phyloP scores from a whole-genome alignment of 2,797 vertebrate species.

The Gymnothorax javanicus region DNA sequence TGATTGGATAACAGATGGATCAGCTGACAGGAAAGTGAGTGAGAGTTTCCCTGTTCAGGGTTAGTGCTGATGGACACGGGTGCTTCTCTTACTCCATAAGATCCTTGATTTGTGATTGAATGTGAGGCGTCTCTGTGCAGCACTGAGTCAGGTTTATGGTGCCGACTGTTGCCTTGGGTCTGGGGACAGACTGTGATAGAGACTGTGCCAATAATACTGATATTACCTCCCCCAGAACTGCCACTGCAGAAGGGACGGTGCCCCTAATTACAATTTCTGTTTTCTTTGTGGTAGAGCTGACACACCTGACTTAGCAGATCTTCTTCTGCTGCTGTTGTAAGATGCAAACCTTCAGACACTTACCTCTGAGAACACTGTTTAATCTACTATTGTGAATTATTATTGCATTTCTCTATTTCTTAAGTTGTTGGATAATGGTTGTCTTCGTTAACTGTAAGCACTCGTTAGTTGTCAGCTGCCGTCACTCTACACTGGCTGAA shows the following conservation, averaged over 20 bases:
- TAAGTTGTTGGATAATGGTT: too few relatives aligned
- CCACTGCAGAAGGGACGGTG: background rate
- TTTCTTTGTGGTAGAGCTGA: too few relatives aligned
- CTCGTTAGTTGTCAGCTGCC: too few relatives aligned
- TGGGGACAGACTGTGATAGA: background rate
- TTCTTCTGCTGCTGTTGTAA: too few relatives aligned
- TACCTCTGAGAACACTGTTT: too few relatives aligned
- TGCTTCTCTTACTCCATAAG: background rate
- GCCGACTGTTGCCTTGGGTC: background rate
- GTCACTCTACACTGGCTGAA: too few relatives aligned
- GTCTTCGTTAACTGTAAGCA: too few relatives aligned
- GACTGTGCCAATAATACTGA: background rate
- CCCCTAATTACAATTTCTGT: background rate
- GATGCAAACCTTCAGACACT: too few relatives aligned
- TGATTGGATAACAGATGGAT: background rate
- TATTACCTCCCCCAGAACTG: background rate
- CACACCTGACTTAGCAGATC: too few relatives aligned
- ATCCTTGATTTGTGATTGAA: background rate
- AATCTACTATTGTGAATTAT: too few relatives aligned
- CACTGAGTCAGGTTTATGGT: conserved; percentile 2
- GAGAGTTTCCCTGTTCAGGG: background rate
- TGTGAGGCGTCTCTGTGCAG: background rate
- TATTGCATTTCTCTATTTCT: too few relatives aligned
- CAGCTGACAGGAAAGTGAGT: background rate
- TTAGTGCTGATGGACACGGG: background rate